Conservation (phyloP, 23 tunicate genomes). For the Styela plicata region DNA sequence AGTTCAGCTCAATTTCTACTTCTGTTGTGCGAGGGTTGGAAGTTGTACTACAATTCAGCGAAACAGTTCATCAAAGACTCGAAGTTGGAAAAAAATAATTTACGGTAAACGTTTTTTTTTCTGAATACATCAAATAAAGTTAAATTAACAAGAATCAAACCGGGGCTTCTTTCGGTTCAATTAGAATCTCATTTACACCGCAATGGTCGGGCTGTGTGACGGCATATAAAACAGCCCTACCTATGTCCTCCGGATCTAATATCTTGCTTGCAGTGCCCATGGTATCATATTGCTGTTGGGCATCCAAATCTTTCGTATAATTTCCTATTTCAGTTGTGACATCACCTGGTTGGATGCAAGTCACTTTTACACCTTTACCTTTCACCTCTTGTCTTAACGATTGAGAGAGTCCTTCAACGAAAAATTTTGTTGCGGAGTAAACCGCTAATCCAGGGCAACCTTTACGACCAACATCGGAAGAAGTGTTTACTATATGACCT, state of each 20-base stretch:
- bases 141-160: constrained; percentile 33
- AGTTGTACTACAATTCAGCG: no score
- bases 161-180: constrained; percentile 72
- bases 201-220: constrained; percentile 78
- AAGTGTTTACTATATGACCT: constrained; percentile 84
- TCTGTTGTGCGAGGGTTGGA: no score
- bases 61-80: no score
- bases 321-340: constrained; percentile 56
- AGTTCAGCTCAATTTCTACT: no score
- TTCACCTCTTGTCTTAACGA: constrained; percentile 70
- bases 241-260: constrained; percentile 83
- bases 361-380: constrained; percentile 73
- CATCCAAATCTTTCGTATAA: constrained; percentile 51
- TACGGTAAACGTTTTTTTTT: no score
- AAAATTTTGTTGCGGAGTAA: constrained; percentile 93
- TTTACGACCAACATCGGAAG: constrained; percentile 84
- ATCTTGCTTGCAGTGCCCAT: constrained; percentile 35
- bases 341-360: constrained; percentile 93
- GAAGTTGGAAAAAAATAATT: no score
- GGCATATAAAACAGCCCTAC: constrained; percentile 59
- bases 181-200: constrained; percentile 64
- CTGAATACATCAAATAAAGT: no score
- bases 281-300: constrained; percentile 47
- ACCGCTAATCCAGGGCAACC: constrained; percentile 90
- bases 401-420: constrained; percentile 91